Evolutionary conservation across 2,888 invertebrate genomes (phyloP).

Genomic region (Imbricaverruca yamaguchii): DNA sequence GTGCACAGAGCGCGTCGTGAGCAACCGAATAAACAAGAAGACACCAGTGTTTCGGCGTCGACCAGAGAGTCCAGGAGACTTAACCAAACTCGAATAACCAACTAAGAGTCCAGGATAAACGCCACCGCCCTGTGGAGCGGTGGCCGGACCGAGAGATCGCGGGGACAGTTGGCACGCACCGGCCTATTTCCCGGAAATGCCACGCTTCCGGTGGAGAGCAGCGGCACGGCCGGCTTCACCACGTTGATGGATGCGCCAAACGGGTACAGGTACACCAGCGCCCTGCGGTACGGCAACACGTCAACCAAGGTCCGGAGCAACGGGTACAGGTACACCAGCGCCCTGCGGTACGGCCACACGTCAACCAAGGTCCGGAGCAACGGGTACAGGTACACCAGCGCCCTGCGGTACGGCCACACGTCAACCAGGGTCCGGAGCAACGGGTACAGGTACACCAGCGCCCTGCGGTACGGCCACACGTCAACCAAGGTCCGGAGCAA

Average conservation of each 20-base stretch:
- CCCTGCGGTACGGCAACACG: conserved; percentile 37
- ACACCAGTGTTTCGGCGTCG: too few relatives aligned
- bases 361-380: too few relatives aligned
- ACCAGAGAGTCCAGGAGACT: too few relatives aligned
- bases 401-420: conserved; percentile 37
- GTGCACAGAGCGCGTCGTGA: too few relatives aligned
- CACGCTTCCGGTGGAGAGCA: conserved; percentile 84
- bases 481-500: too few relatives aligned
- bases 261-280: conserved; percentile 80
- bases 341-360: conserved; percentile 37
- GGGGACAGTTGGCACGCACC: conserved; percentile 47
- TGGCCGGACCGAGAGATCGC: too few relatives aligned
- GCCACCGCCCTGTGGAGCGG: too few relatives aligned
- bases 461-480: conserved; percentile 37
- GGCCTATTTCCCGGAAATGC: conserved; percentile 92
- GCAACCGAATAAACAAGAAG: too few relatives aligned
- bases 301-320: conserved; percentile 42
- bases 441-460: conserved; percentile 80
- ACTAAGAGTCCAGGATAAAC: too few relatives aligned
- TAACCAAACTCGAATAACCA: too few relatives aligned
- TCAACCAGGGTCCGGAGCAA: too few relatives aligned
- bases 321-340: conserved; percentile 80
- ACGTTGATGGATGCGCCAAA: conserved; percentile 92
- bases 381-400: conserved; percentile 80
- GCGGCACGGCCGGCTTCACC: conserved; percentile 76